Evolutionary conservation across 2,113 vertebrate species (phyloP).

Genomic region (Myrmecophaga tridactyla): DNA sequence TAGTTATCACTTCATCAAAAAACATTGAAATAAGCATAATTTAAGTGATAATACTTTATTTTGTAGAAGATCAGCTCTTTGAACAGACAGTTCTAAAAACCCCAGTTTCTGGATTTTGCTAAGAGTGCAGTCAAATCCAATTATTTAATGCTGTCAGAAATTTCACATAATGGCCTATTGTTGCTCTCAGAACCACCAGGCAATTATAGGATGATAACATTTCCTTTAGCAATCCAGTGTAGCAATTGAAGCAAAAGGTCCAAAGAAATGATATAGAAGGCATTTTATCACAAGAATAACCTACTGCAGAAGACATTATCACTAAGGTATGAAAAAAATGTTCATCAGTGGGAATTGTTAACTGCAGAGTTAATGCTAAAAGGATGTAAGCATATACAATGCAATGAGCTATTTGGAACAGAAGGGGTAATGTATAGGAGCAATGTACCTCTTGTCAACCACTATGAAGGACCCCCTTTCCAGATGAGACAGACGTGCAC

Average conservation of each 20-base stretch:
- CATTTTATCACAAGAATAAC: not conserved
- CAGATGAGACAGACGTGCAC: not conserved
- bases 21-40: not conserved
- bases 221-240: slow-evolving; percentile 35
- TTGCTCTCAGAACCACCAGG: slow-evolving; percentile 39
- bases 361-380: not conserved
- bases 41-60: not conserved
- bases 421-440: not conserved
- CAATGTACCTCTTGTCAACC: not conserved
- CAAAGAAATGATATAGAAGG: slow-evolving; percentile 3
- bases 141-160: slow-evolving; percentile 39
- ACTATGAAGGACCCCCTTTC: slow-evolving; percentile 23
- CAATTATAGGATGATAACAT: not conserved
- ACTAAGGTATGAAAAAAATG: not conserved
- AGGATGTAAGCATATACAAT: not conserved
- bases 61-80: not conserved
- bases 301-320: not conserved
- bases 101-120: not conserved
- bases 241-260: slow-evolving; percentile 26
- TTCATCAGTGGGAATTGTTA: not conserved
- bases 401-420: not conserved
- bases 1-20: not conserved
- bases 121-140: not conserved
- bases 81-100: slow-evolving; percentile 16
- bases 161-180: slow-evolving; percentile 3